phyloP scores from a whole-genome alignment of 2,113 vertebrate genomes.

The Microtus pennsylvanicus region DNA sequence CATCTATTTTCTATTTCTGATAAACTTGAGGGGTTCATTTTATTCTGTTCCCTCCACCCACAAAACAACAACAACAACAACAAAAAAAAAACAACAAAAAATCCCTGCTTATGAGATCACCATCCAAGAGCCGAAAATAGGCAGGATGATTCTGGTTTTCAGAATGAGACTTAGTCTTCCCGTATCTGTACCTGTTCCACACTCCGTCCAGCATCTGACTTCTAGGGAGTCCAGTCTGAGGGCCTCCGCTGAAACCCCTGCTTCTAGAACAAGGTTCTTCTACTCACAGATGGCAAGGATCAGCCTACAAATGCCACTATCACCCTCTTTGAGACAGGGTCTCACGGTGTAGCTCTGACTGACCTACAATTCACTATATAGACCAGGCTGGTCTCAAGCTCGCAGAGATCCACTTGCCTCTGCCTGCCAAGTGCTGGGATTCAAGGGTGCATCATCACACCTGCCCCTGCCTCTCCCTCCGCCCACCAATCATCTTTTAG shows the following conservation, averaged over 20 bases:
- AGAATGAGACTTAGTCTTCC: neutral
- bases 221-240: neutral
- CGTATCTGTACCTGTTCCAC: neutral
- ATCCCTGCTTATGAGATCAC: neutral
- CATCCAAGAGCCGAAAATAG: neutral
- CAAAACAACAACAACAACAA: too few species aligned
- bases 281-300: neutral
- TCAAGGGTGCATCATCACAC: neutral
- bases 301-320: neutral
- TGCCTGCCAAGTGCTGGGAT: neutral
- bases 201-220: neutral
- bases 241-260: neutral
- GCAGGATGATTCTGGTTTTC: neutral
- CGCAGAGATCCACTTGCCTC: neutral
- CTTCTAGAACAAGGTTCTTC: neutral
- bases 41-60: neutral
- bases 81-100: too few species aligned
- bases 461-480: neutral
- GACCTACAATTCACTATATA: neutral
- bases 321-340: neutral
- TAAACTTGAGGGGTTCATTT: neutral
- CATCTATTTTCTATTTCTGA: constrained; percentile 1
- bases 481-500: neutral
- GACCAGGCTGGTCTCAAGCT: neutral
- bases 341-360: neutral